Evolutionary conservation across 2,113 vertebrate species (phyloP).

Genomic region (Callochromis pleurospilus): DNA sequence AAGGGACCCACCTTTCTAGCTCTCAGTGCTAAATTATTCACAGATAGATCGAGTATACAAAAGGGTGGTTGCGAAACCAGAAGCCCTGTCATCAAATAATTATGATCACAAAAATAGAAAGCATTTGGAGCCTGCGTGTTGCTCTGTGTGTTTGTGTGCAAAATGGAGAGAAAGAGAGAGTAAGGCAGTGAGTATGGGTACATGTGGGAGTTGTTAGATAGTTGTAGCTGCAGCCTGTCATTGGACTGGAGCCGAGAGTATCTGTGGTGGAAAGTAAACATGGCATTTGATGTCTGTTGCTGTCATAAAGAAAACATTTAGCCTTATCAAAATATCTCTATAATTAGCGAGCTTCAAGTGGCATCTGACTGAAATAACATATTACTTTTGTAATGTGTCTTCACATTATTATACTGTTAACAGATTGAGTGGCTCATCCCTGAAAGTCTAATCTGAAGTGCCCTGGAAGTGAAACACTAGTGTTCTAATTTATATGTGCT

Average conservation of each 20-base stretch:
- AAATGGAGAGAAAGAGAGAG: background rate
- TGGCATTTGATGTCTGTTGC: constrained; percentile 5
- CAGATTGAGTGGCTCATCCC: background rate
- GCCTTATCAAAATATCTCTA: background rate
- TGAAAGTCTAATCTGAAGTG: background rate
- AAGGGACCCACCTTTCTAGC: constrained; percentile 44
- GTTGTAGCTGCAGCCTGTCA: constrained; percentile 5
- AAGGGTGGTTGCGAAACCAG: constrained; percentile 58
- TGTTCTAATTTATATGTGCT: background rate
- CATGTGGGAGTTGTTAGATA: constrained; percentile 23
- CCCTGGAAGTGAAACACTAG: background rate
- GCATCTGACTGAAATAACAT: background rate
- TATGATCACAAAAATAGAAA: constrained; percentile 58
- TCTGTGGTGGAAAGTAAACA: background rate
- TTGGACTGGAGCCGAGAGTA: constrained; percentile 2
- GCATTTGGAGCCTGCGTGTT: background rate
- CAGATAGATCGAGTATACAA: constrained; percentile 56
- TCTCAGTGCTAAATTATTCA: constrained; percentile 63
- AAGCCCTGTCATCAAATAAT: constrained; percentile 72
- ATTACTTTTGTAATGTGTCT: background rate
- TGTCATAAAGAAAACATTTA: background rate
- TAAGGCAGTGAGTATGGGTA: background rate
- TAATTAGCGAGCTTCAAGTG: background rate
- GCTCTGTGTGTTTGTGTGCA: background rate
- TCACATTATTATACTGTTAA: background rate